Percentiles rank a stretch among this genome's conserved stretches.
Conservation (phyloP, 1,140 invertebrate species). For the Trichonephila clavipes region DNA sequence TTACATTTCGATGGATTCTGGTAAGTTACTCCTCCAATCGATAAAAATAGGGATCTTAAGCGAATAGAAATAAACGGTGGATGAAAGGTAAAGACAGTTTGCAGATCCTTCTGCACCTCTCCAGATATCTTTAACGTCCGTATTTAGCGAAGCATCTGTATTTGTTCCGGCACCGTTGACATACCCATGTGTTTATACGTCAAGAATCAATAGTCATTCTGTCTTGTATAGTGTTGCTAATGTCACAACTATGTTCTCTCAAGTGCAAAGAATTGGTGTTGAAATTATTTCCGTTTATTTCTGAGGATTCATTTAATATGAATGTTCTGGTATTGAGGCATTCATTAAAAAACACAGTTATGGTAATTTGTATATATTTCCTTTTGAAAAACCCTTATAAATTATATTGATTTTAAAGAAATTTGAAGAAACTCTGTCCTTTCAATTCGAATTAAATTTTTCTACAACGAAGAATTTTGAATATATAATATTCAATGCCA, state of each 20-base stretch:
- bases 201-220: not conserved
- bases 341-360: too few species aligned
- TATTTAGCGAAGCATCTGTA: slow-evolving; percentile 16
- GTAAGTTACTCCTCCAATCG: not conserved
- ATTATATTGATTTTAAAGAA: too few species aligned
- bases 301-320: too few species aligned
- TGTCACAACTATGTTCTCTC: not conserved
- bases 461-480: too few species aligned
- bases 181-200: slow-evolving; percentile 2
- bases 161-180: slow-evolving; percentile 24
- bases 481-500: too few species aligned
- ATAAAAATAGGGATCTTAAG: not conserved
- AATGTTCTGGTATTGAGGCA: too few species aligned
- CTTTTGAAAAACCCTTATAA: too few species aligned
- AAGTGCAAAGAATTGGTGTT: not conserved
- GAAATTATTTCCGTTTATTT: not conserved
- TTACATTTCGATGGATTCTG: too few species aligned
- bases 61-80: slow-evolving; percentile 6
- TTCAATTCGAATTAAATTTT: too few species aligned
- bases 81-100: not conserved
- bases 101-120: not conserved
- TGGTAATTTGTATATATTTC: too few species aligned
- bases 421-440: too few species aligned
- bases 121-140: slow-evolving; percentile 6
- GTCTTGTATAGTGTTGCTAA: not conserved